phyloP scores from a whole-genome alignment of 2,888 invertebrate genomes.

The Schizotus pectinicornis region DNA sequence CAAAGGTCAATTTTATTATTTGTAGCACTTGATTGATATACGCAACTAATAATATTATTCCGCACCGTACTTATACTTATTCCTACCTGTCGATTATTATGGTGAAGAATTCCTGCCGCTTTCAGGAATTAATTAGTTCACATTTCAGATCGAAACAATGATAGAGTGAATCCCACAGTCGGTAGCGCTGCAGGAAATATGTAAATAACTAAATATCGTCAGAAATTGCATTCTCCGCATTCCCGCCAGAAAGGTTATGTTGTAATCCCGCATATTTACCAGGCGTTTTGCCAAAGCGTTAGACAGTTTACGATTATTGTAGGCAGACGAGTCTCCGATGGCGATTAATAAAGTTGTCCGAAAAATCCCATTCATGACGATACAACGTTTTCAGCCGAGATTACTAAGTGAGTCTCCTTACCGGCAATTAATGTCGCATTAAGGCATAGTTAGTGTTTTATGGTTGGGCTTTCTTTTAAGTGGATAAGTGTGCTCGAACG shows the following conservation, averaged over 20 bases:
- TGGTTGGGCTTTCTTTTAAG: no score
- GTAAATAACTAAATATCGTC: conserved; percentile 28
- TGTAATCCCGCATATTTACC: conserved; percentile 26
- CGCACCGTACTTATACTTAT: no score
- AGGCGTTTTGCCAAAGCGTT: conserved; percentile 3
- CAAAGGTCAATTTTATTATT: conserved; percentile 42
- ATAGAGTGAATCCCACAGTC: conserved; percentile 12
- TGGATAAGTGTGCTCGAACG: no score
- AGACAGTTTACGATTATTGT: no score
- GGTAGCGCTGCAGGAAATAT: conserved; percentile 21
- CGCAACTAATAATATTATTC: conserved; percentile 14
- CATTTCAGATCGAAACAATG: conserved; percentile 20
- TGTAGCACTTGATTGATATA: conserved; percentile 37
- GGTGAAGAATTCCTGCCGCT: no score
- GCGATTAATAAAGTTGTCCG: no score
- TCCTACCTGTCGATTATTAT: neutral
- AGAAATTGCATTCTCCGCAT: conserved; percentile 26
- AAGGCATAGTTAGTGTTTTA: no score
- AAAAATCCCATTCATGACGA: no score
- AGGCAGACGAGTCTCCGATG: no score
- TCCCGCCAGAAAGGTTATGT: conserved; percentile 23
- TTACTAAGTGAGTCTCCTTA: no score
- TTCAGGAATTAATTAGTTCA: neutral
- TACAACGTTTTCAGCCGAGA: no score
- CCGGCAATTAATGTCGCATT: no score